phyloP scores from a whole-genome alignment of 2,797 vertebrate genomes.

The Lycodopsis pacificus region DNA sequence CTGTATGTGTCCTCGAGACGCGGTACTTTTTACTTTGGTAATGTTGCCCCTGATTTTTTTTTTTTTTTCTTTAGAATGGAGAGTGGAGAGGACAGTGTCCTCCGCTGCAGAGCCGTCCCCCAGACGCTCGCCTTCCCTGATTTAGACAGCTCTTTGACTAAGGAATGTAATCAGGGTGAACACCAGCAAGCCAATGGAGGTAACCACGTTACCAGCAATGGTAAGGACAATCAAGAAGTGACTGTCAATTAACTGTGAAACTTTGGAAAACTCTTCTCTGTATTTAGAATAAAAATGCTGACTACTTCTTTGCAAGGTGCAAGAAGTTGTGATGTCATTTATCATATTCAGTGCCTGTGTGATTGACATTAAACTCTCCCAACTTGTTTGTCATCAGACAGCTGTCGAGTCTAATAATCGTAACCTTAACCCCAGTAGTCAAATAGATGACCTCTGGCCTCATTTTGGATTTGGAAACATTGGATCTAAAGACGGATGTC shows the following conservation, averaged over 20 bases:
- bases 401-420: not conserved
- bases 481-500: not conserved
- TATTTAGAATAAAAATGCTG: not conserved
- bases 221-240: conserved; percentile 45
- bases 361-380: conserved; percentile 14
- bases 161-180: conserved; percentile 20
- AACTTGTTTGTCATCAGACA: conserved; percentile 21
- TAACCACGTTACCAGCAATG: conserved; percentile 66
- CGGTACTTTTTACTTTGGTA: not conserved
- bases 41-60: not conserved
- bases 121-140: conserved; percentile 45
- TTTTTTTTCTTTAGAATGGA: conserved; percentile 72
- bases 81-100: conserved; percentile 34
- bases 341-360: not conserved
- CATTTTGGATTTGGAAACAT: conserved; percentile 18
- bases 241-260: not conserved
- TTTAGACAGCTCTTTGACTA: conserved; percentile 38
- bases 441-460: not conserved
- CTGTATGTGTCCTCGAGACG: not conserved
- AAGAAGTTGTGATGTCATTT: not conserved
- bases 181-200: conserved; percentile 50
- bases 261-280: not conserved
- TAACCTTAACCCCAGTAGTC: conserved; percentile 19
- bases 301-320: accelerated
- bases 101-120: conserved; percentile 42